phyloP scores from a whole-genome alignment of 2,113 vertebrate genomes.

The Isichthys henryi region DNA sequence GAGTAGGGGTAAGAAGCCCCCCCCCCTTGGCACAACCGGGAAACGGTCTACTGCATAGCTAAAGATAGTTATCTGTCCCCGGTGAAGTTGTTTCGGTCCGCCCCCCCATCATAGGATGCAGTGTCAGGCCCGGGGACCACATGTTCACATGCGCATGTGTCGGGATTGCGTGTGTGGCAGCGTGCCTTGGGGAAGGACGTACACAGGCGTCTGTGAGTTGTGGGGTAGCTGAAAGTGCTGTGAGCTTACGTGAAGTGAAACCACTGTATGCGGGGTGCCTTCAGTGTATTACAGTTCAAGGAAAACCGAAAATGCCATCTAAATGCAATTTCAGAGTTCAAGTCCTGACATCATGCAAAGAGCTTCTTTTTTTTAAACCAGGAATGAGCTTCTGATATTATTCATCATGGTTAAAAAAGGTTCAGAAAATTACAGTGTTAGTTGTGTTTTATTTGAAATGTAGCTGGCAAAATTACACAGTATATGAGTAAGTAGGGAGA shows the following conservation, averaged over 20 bases:
- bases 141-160: not conserved
- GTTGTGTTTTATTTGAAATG: not conserved
- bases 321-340: not conserved
- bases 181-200: not conserved
- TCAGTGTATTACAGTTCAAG: not conserved
- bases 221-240: not conserved
- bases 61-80: not conserved
- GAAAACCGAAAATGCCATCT: not conserved
- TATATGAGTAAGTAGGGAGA: not conserved
- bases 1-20: not conserved
- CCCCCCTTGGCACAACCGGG: not conserved
- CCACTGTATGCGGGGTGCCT: not conserved
- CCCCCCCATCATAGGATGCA: not conserved
- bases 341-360: not conserved
- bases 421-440: not conserved
- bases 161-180: not conserved
- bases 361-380: not conserved
- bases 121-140: not conserved
- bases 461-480: not conserved
- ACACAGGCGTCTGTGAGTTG: not conserved
- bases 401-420: not conserved
- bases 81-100: conserved; percentile 33
- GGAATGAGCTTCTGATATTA: not conserved
- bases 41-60: too few relatives aligned
- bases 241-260: conserved; percentile 25